Base-by-base conservation (phyloP, 2,888 invertebrate species). In the Lypha dubia region DNA sequence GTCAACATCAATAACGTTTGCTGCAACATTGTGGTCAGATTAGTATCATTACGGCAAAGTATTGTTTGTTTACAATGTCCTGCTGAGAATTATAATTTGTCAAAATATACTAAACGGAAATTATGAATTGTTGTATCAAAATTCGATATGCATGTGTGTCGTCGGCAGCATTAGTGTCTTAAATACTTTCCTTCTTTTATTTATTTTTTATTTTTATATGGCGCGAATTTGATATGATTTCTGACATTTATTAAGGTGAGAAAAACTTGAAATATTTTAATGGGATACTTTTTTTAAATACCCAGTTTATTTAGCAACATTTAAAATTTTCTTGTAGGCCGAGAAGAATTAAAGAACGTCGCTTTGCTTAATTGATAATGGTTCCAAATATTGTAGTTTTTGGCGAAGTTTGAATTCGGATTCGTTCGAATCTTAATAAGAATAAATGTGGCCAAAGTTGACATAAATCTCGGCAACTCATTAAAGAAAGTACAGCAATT, bases 1-100 rank as follows among this genome's bases (percentile, higher is more conserved):
- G 77, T 77, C 77, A 77, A 67, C 35, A 44, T 8, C 38, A 56
- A 32, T n/a, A 32, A 20, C 44, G n/a, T 77, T 77, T 62, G 77
- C 51, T 62, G 77, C 51, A 41, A 77, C 68, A 77, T 68, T 70
- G 77, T 77, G 77, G 77, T 70, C 68, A 77, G 77, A 77, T 77
- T 77, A 77, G 77, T 70, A 77, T 70, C 77, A 77, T 77, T 77
- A 77, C 32, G 68, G 68, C 20, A 70, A 77, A 77, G 17, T 22
- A 62, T 24, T 77, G 77, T 68, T 77, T 77, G 77, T 77, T 77
- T 70, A 51, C 44, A 32, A 68, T 51, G 51, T 77, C 77, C 77
- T 77, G 77, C 77, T 51, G 77, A 6, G 77, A 68, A 62, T 70
- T 70, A 68, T 70, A 60, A 77, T 62, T 77, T 68, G 77, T 62